These are phyloP conservation scores for Platyrinchus mystaceus DNA, from an alignment of 2,797 vertebrate genomes.

Conservation along the genomic window DNA sequence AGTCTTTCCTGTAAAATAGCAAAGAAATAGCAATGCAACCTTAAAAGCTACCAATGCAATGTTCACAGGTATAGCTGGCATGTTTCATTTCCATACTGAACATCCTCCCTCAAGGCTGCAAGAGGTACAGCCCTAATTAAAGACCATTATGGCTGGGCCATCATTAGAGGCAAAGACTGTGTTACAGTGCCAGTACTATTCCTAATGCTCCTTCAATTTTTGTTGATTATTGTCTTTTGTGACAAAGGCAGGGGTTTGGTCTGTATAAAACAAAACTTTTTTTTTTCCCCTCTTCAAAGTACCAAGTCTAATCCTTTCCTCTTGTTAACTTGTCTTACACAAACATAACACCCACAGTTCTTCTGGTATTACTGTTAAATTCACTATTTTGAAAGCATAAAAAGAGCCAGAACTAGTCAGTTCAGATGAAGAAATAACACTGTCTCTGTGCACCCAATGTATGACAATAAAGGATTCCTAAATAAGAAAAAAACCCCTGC, in stretches of 20 bases:
- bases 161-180: too few species aligned
- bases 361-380: not conserved
- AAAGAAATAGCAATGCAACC: not conserved
- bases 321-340: not conserved
- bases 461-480: not conserved
- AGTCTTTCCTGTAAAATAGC: not conserved
- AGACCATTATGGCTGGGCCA: too few species aligned
- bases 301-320: not conserved
- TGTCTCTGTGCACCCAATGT: not conserved
- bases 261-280: not conserved
- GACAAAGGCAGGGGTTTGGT: not conserved
- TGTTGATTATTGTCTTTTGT: not conserved
- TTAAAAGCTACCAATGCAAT: too few species aligned
- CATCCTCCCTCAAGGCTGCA: too few species aligned
- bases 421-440: not conserved
- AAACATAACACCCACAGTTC: not conserved
- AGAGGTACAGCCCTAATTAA: too few species aligned
- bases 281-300: not conserved
- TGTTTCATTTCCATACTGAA: too few species aligned
- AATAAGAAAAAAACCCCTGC: not conserved
- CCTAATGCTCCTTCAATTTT: not conserved
- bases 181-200: not conserved
- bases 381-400: not conserved
- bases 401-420: not conserved
- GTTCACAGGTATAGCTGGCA: too few species aligned